Percentiles rank a stretch among this genome's conserved stretches.
Conservation (phyloP, 2,113 vertebrate species). For the Apteryx mantelli region DNA sequence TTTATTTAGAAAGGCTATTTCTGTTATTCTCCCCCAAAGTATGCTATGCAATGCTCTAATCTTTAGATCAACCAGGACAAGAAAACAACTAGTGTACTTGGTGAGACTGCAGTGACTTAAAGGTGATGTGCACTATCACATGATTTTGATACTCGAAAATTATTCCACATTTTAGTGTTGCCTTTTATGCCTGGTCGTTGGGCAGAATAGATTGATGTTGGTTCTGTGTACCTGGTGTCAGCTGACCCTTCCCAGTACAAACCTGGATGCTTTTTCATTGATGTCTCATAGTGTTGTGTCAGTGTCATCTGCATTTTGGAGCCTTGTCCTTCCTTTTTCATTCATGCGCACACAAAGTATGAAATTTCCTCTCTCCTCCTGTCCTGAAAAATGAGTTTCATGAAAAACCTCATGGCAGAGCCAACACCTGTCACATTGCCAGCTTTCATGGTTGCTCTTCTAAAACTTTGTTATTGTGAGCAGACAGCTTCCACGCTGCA, state of each 20-base stretch:
- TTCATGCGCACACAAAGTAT: not conserved
- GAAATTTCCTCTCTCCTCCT: not conserved
- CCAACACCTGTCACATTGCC: not conserved
- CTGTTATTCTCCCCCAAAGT: not conserved
- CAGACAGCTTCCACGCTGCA: not conserved
- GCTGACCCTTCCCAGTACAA: not conserved
- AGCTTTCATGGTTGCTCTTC: not conserved
- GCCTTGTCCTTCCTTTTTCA: not conserved
- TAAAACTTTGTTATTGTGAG: not conserved
- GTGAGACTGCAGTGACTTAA: not conserved
- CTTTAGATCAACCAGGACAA: not conserved
- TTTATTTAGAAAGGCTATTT: not conserved
- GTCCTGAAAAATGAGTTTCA: not conserved
- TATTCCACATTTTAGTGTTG: not conserved
- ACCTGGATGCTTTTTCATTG: not conserved
- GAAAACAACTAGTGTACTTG: not conserved
- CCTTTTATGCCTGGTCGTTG: not conserved
- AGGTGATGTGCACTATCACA: not conserved
- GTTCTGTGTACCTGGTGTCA: not conserved
- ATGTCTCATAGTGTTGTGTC: not conserved
- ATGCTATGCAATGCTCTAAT: not conserved
- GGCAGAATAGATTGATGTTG: not conserved
- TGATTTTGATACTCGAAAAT: not conserved
- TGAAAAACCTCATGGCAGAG: not conserved
- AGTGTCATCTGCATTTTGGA: not conserved